Conservation (phyloP, 2,888 invertebrate species). For the Plebejus argus region DNA sequence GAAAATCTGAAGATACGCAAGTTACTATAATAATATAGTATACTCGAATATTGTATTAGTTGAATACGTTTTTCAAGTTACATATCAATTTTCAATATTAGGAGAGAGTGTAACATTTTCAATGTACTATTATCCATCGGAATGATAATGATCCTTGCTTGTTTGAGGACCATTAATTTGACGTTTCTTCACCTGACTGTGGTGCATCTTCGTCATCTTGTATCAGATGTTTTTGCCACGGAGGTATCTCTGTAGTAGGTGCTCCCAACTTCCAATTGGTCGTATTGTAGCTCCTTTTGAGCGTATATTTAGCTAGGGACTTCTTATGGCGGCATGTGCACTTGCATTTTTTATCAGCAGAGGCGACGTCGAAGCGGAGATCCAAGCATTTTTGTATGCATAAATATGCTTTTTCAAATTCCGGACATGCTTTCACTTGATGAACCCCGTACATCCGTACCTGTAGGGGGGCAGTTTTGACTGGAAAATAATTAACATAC, state of each 20-base stretch:
- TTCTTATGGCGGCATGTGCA: constrained; percentile 58
- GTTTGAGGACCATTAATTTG: neutral
- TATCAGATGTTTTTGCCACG: constrained; percentile 50
- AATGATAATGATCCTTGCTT: neutral
- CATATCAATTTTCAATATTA: no score
- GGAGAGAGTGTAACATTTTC: no score
- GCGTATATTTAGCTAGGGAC: constrained; percentile 47
- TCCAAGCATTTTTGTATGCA: constrained; percentile 62
- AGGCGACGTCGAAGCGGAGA: constrained; percentile 55
- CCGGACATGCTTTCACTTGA: constrained; percentile 52
- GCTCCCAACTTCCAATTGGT: constrained; percentile 51
- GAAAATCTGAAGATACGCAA: no score
- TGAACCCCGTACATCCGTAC: constrained; percentile 61
- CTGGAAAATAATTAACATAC: neutral
- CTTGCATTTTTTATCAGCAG: constrained; percentile 55
- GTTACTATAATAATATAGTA: no score
- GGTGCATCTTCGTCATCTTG: constrained; percentile 9
- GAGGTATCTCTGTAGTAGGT: constrained; percentile 57
- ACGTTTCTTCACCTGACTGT: neutral
- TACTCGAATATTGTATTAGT: no score
- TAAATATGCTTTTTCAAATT: constrained; percentile 54
- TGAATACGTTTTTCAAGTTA: no score
- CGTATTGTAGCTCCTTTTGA: constrained; percentile 31
- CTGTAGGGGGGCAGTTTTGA: neutral
- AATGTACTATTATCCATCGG: neutral